A percentile compares a stretch with the other conserved stretches of the same genome.
Conservation (phyloP, 2,113 vertebrate genomes). For the Anoura caudifer region DNA sequence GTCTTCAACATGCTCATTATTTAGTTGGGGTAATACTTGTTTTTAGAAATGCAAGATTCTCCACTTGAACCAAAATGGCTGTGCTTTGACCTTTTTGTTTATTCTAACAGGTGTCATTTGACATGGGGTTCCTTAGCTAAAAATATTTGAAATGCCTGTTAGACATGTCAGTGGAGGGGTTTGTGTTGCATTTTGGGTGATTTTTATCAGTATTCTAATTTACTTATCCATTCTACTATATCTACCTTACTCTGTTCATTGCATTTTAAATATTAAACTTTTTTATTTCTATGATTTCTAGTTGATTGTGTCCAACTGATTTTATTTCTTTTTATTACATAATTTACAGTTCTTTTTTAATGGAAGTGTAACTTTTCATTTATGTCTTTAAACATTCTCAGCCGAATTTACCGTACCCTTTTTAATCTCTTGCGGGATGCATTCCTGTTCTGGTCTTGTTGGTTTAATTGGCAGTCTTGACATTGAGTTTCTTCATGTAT, state of each 20-base stretch:
- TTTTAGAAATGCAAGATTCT: not conserved
- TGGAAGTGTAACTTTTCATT: not conserved
- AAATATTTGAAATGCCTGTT: not conserved
- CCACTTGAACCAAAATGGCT: not conserved
- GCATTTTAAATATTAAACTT: not conserved
- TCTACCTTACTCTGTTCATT: not conserved
- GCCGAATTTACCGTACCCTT: not conserved
- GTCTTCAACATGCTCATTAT: not conserved
- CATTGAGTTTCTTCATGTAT: not conserved
- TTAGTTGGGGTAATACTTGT: not conserved
- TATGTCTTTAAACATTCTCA: not conserved
- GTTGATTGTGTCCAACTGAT: not conserved
- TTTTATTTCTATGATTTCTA: not conserved
- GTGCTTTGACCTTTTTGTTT: not conserved
- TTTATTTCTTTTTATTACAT: not conserved
- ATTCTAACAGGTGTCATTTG: not conserved
- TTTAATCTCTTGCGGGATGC: not conserved
- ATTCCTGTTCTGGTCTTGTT: not conserved
- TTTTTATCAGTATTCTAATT: not conserved
- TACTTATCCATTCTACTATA: not conserved
- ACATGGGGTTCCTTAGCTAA: not conserved
- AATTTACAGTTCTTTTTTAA: not conserved
- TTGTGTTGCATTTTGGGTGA: not conserved
- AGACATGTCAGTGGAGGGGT: not conserved
- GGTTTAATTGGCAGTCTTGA: not conserved